Evolutionary conservation across 2,797 vertebrate species (phyloP).

Genomic region (Lepus townsendii): DNA sequence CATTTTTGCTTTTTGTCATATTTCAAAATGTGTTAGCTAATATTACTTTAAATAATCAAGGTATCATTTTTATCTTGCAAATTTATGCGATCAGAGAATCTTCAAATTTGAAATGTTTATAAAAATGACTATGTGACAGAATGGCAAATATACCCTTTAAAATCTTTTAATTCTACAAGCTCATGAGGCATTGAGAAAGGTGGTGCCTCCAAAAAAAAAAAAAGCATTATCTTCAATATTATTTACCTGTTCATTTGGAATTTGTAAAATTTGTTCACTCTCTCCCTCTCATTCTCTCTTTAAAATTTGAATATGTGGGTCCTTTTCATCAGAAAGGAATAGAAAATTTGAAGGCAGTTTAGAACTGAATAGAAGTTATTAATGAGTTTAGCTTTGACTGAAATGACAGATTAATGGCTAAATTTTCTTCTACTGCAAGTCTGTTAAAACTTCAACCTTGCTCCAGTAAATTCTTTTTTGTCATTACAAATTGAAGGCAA

Average conservation of each 20-base stretch:
- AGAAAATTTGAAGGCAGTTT: constrained; percentile 76
- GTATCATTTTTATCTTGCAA: constrained; percentile 86
- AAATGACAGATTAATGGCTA: constrained; percentile 79
- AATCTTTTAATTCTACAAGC: constrained; percentile 73
- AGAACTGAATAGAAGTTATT: constrained; percentile 77
- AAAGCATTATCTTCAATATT: constrained; percentile 57
- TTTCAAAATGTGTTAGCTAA: constrained; percentile 85
- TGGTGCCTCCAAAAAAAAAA: not conserved
- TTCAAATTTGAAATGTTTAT: constrained; percentile 83
- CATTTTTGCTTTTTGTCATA: constrained; percentile 83
- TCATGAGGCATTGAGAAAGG: constrained; percentile 56
- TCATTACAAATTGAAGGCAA: constrained; percentile 72
- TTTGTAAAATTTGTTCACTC: constrained; percentile 67
- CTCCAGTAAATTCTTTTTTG: constrained; percentile 77
- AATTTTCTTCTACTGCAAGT: constrained; percentile 70
- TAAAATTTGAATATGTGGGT: constrained; percentile 66
- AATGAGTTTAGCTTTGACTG: constrained; percentile 78
- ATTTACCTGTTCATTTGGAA: constrained; percentile 76
- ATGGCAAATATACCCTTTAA: constrained; percentile 71
- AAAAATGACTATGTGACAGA: constrained; percentile 75
- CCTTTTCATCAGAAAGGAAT: constrained; percentile 73
- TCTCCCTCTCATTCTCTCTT: not conserved
- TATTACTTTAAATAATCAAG: constrained; percentile 84
- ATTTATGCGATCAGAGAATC: constrained; percentile 84
- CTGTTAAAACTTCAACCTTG: constrained; percentile 79